phyloP scores from a whole-genome alignment of 2,797 vertebrate species.

The Anguilla marmorata region DNA sequence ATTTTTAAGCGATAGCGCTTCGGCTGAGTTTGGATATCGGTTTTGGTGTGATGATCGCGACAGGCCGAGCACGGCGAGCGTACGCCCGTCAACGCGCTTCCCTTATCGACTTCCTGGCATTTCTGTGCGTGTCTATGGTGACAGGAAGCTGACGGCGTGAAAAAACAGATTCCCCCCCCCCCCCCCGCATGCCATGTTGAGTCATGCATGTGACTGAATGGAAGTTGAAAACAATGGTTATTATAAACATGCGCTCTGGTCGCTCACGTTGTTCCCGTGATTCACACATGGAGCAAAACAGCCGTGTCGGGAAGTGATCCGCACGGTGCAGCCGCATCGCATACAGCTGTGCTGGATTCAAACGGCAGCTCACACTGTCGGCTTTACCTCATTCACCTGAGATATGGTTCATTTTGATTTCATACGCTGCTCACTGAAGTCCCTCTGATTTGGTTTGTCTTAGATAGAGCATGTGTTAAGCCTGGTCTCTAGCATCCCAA shows the following conservation, averaged over 20 bases:
- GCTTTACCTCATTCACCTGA: not conserved
- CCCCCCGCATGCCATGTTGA: conserved; percentile 50
- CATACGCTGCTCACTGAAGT: too few species aligned
- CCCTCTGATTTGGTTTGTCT: too few species aligned
- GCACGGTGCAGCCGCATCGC: not conserved
- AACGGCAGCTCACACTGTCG: not conserved
- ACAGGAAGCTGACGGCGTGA: conserved; percentile 59
- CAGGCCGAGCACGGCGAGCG: not conserved
- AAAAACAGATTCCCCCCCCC: conserved; percentile 50
- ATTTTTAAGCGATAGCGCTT: not conserved
- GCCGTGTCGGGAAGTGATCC: conserved; percentile 48
- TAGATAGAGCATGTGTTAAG: too few species aligned
- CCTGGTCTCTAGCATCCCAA: too few species aligned
- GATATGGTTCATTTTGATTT: not conserved
- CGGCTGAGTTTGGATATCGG: not conserved
- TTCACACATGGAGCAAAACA: conserved; percentile 32
- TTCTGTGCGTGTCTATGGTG: conserved; percentile 47
- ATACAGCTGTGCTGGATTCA: not conserved
- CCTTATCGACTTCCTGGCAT: conserved; percentile 57
- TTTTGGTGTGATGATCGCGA: not conserved
- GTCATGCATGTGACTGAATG: conserved; percentile 58
- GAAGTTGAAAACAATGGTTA: conserved; percentile 54
- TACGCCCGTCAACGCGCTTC: conserved; percentile 27
- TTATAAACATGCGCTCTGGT: conserved; percentile 35
- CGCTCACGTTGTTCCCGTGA: conserved; percentile 10